Evolutionary conservation across 2,888 invertebrate genomes (phyloP), one percentile per base, ranked within the genome.

Genomic region (Salpingus planirostris): DNA sequence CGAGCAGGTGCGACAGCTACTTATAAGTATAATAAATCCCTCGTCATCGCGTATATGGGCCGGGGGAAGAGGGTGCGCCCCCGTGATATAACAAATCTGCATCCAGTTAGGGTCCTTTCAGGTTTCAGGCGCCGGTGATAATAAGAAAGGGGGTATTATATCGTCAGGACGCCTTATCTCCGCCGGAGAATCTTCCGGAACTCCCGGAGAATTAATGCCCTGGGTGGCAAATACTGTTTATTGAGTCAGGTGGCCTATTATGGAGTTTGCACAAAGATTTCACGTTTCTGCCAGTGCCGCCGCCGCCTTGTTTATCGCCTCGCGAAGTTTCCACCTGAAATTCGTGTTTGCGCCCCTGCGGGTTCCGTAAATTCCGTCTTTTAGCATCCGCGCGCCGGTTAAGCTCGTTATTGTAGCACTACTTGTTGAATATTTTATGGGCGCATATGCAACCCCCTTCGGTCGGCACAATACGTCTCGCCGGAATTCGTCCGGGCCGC

Each of bases 211-310:
- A 37, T 37, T 37, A 37, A 37, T 37, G 37, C 28, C 29, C 5
- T 6, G 27, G 33, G 29, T 33, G 18, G 27, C 37, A 33, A 30
- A 33, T 25, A 24, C 25, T 33, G 23, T 37, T 37, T 37, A 37
- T 37, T 37, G 37, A 37, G 33, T 37, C 33, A 37, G 33, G 37
- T 37, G 33, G 22, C 29, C 37, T 37, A 37, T 37, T 37, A 37
- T 28, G 24, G 37, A 37, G 30, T 37, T 37, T 37, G 33, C 33
- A 33, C 24, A 24, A 30, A 33, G 33, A 33, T 37, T 37, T 29
- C 26, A 15, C n/a, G 5, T 18, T 18, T 18, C 5, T 5, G 18
- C 5, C 18, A 18, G 18, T 5, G 5, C 8, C 18, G 18, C 5
- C 18, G 5, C 18, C 8, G 18, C 18, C 18, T 6, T 18, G 18